A percentile compares a stretch with the other conserved stretches of the same genome.
Evolutionary conservation across 2,797 vertebrate species (phyloP).

Genomic region (Megalops cyprinoides): DNA sequence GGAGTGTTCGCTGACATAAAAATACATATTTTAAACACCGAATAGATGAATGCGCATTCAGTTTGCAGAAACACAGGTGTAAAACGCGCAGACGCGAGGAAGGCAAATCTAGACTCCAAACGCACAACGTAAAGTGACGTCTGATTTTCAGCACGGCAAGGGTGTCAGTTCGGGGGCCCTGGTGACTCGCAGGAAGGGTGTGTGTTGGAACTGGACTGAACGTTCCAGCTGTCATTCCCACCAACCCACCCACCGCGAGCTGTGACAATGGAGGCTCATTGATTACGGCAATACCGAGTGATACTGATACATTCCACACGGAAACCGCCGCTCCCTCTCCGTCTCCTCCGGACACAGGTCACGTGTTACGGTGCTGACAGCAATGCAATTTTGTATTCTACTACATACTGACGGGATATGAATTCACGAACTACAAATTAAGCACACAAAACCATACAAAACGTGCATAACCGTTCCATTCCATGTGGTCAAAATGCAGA

Average conservation of each 20-base stretch:
- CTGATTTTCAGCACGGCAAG: background rate
- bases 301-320: conserved; percentile 52
- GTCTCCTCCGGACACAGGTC: conserved; percentile 30
- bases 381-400: background rate
- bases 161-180: background rate
- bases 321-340: conserved; percentile 53
- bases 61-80: background rate
- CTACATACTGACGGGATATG: background rate
- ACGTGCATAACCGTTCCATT: background rate
- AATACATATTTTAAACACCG: background rate
- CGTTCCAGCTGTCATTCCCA: background rate
- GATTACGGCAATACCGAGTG: conserved; percentile 52
- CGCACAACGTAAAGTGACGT: background rate
- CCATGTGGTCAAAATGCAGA: too few relatives aligned
- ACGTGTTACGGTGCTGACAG: conserved; percentile 21
- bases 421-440: background rate
- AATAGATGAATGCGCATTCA: background rate
- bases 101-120: background rate
- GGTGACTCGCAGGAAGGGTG: background rate
- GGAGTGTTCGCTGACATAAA: background rate
- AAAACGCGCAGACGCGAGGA: background rate
- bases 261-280: conserved; percentile 14
- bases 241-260: background rate
- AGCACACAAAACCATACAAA: background rate
- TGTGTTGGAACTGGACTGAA: background rate